Percentiles rank a stretch among this genome's conserved stretches.
phyloP scores from a whole-genome alignment of 2,888 invertebrate species.

The Netelia melanura region DNA sequence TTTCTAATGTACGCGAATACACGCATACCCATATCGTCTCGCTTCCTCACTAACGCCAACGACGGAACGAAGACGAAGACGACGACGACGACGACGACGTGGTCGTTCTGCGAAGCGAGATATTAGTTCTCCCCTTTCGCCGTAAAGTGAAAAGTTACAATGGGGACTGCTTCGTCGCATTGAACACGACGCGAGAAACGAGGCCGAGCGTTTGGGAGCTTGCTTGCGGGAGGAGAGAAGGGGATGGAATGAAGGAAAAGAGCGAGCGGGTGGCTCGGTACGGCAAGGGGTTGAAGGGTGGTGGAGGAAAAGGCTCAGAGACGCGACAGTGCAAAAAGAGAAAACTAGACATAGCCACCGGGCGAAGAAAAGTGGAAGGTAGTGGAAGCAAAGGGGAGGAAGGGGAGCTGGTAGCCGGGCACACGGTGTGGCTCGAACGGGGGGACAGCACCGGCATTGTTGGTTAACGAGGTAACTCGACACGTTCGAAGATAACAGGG shows the following conservation, averaged over 20 bases:
- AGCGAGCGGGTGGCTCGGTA: background rate
- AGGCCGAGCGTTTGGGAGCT: conserved; percentile 38
- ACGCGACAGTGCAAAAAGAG: conserved; percentile 24
- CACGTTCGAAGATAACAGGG: conserved; percentile 83
- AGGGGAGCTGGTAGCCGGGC: background rate
- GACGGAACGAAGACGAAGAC: conserved; percentile 17
- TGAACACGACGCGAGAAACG: conserved; percentile 44
- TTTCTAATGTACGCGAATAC: conserved; percentile 18
- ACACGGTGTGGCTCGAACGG: conserved; percentile 58
- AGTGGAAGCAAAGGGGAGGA: conserved; percentile 7
- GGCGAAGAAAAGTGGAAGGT: conserved; percentile 42
- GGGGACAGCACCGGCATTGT: conserved; percentile 76
- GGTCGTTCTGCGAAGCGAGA: conserved; percentile 62
- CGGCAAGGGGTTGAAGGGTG: background rate
- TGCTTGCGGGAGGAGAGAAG: background rate
- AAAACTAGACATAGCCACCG: conserved; percentile 28
- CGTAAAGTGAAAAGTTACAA: conserved; percentile 82
- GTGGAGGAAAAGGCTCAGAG: background rate
- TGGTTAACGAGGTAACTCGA: conserved; percentile 84
- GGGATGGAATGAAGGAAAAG: background rate
- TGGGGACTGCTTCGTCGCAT: conserved; percentile 56
- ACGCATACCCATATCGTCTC: conserved; percentile 20
- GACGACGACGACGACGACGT: conserved; percentile 28
- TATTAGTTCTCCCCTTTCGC: conserved; percentile 70
- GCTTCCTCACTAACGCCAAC: conserved; percentile 25